Percentiles rank a stretch among this genome's conserved stretches.
Conservation (phyloP, 2,797 vertebrate species). For the Meriones psammophilus region DNA sequence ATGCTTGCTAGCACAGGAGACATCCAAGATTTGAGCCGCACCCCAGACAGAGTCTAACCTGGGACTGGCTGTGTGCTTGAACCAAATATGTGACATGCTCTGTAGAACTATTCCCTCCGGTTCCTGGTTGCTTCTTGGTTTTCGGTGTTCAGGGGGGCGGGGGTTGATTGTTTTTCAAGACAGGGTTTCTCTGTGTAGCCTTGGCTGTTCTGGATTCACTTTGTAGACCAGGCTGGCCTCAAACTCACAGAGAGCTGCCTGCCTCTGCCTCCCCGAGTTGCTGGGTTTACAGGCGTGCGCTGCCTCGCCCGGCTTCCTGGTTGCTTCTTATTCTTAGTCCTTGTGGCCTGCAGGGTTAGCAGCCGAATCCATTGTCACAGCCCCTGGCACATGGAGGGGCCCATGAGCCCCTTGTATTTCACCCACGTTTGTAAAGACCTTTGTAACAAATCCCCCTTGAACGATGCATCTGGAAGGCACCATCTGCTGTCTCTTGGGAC, state of each 20-base stretch:
- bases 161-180: too few species aligned
- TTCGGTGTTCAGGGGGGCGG: too few species aligned
- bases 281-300: too few species aligned
- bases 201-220: too few species aligned
- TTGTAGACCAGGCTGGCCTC: too few species aligned
- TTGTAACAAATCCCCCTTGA: conserved; percentile 16
- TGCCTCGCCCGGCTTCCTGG: neutral
- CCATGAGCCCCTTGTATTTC: neutral
- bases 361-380: neutral
- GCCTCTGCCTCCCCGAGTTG: too few species aligned
- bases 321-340: neutral
- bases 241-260: too few species aligned
- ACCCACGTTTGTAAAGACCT: neutral
- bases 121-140: neutral
- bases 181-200: too few species aligned
- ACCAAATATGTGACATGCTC: neutral
- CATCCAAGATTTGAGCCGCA: neutral
- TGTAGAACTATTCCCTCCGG: neutral
- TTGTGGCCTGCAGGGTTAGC: neutral
- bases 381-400: neutral
- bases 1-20: neutral
- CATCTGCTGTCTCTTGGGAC: conserved; percentile 25
- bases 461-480: neutral
- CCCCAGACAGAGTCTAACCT: neutral
- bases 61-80: neutral